Conservation (phyloP, 92 coral and sea anemone genomes). For the Montipora capitata region DNA sequence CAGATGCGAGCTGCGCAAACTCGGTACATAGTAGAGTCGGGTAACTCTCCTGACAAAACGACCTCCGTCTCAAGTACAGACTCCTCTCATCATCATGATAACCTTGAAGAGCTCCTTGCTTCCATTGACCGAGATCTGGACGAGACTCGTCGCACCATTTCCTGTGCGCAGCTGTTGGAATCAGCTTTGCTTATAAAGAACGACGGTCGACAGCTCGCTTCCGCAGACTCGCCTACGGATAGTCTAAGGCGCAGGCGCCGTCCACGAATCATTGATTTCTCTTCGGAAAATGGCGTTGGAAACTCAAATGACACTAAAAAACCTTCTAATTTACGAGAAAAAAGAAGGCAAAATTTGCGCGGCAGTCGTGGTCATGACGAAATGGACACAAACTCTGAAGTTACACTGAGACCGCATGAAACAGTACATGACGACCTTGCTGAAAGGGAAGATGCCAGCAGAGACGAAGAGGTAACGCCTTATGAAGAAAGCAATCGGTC, state of each 20-base stretch:
- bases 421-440: neutral
- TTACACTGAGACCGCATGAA: constrained; percentile 1
- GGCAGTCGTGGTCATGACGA: neutral
- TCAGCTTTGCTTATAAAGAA: constrained; percentile 79
- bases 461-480: neutral
- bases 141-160: constrained; percentile 90
- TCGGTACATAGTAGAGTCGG: constrained; percentile 28
- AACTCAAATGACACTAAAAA: neutral
- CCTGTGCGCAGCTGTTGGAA: constrained; percentile 87
- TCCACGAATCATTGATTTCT: constrained; percentile 40
- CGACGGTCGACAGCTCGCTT: constrained; percentile 25
- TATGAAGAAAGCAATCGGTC: neutral
- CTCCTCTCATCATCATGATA: constrained; percentile 50
- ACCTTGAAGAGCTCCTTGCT: constrained; percentile 84
- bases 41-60: constrained; percentile 38
- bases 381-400: neutral
- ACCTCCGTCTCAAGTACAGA: constrained; percentile 41
- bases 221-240: constrained; percentile 5
- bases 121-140: constrained; percentile 93
- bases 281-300: constrained; percentile 6
- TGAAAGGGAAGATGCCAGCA: neutral
- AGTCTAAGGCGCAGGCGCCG: constrained; percentile 28
- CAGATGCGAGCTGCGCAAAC: constrained; percentile 41
- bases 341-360: neutral
- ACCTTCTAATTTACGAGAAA: neutral